Evolutionary conservation across 2,888 invertebrate species (phyloP), one percentile per base, ranked within the genome.

Genomic region (Anthophora plumipes): DNA sequence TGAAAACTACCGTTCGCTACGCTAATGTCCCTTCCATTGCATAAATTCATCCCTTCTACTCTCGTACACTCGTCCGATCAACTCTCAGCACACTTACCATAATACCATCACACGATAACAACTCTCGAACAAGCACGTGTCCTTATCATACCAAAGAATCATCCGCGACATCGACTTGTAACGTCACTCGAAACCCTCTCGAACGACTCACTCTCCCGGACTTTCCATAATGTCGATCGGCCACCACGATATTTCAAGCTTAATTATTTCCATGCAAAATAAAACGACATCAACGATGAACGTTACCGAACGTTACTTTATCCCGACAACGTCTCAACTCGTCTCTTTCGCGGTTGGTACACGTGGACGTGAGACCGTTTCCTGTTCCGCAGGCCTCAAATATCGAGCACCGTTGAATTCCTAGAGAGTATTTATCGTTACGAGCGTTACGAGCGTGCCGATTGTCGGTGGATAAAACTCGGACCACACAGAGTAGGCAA

Each of bases 391-490:
- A 67, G 61, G 17, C 60, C 61, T 71, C 67, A 55, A 80, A 80
- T 77, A 77, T 78, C 72, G 70, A 55, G 41, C 39, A 41, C 72
- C 70, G 67, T 73, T 48, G 25, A 22, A 75, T 79, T 70, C 67
- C 55, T 60, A 43, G 66, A 54, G 60, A 25, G 48, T 79, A 71
- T 81, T 81, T 81, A 81, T 79, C 73, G 81, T 79, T 63, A 60
- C 63, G 68, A 71, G 55, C 68, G 50, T 60, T 69, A 79, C 70
- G 52, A 52, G 37, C 71, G 60, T 69, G 25, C 69, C 75, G 81
- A 68, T 74, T 68, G 81, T 80, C 73, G 52, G 55, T n/a, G 25
- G 82, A 74, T 83, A 78, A 78, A 61, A 71, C 46, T 9, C 4
- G n/a, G 73, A 82, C 80, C 70, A 70, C 80, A 77, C 80, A 61